Conservation (phyloP, 2,113 vertebrate genomes). For the Sebastes fasciatus region DNA sequence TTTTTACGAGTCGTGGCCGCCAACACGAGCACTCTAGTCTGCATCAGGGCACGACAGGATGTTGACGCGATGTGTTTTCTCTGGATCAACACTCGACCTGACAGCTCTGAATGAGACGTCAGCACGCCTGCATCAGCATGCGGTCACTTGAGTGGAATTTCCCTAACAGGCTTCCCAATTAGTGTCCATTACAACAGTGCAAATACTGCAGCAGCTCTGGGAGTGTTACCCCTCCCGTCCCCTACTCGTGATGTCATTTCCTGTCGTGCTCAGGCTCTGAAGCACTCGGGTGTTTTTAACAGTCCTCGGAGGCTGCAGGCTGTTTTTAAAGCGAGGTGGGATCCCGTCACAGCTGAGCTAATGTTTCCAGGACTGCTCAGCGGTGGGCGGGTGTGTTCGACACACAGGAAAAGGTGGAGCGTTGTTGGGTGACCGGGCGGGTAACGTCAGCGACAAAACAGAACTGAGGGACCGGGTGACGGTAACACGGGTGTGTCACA, state of each 20-base stretch:
- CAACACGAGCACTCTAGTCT: constrained; percentile 4
- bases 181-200: constrained; percentile 23
- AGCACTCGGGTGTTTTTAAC: constrained; percentile 17
- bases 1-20: no score
- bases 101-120: constrained; percentile 50
- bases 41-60: constrained; percentile 27
- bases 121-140: neutral
- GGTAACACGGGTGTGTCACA: constrained; percentile 33
- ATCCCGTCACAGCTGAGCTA: constrained; percentile 52
- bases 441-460: constrained; percentile 38
- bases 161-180: constrained; percentile 35
- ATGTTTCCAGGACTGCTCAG: constrained; percentile 63
- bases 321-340: constrained; percentile 52
- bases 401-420: constrained; percentile 68
- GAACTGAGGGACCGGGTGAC: constrained; percentile 21
- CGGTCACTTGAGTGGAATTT: constrained; percentile 23
- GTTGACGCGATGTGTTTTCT: constrained; percentile 34
- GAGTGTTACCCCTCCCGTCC: neutral
- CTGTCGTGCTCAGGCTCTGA: constrained; percentile 38
- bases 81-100: constrained; percentile 3
- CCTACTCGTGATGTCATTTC: constrained; percentile 54
- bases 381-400: neutral
- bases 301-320: constrained; percentile 16
- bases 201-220: constrained; percentile 41
- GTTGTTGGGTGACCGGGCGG: constrained; percentile 12